phyloP scores from a whole-genome alignment of 2,797 vertebrate genomes.

The Pyrocephalus nanus region DNA sequence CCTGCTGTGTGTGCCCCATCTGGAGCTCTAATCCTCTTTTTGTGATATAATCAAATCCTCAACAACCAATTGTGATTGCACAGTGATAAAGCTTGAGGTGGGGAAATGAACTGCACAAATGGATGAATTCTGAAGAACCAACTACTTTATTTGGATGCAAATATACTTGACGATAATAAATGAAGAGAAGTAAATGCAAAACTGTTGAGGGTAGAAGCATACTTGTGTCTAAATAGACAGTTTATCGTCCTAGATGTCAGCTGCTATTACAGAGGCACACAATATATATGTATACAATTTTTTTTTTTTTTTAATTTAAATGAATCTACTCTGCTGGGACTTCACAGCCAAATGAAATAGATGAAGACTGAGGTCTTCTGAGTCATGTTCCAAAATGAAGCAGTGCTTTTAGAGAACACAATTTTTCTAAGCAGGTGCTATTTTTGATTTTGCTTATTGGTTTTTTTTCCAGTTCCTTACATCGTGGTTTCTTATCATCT shows the following conservation, averaged over 20 bases:
- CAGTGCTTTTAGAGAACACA: neutral
- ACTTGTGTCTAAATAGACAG: slow-evolving; percentile 15
- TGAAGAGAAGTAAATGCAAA: neutral
- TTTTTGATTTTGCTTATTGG: neutral
- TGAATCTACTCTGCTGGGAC: neutral
- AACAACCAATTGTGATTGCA: neutral
- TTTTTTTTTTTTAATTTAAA: neutral
- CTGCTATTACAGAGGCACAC: neutral
- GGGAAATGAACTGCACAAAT: neutral
- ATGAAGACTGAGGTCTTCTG: neutral
- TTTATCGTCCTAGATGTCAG: slow-evolving; percentile 29
- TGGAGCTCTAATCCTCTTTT: slow-evolving; percentile 17
- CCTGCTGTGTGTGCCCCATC: neutral
- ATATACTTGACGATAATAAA: neutral
- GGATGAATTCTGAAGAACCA: neutral
- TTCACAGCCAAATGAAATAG: neutral
- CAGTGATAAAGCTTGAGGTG: neutral
- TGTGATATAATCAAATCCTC: slow-evolving; percentile 27
- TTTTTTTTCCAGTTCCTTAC: neutral
- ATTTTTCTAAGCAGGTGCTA: neutral
- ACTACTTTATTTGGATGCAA: neutral
- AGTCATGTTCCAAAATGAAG: neutral
- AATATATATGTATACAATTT: neutral
- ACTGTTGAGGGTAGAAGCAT: neutral
- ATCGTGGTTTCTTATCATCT: neutral